Evolutionary conservation across 2,888 invertebrate species (phyloP).

Genomic region (Euphydryas editha): DNA sequence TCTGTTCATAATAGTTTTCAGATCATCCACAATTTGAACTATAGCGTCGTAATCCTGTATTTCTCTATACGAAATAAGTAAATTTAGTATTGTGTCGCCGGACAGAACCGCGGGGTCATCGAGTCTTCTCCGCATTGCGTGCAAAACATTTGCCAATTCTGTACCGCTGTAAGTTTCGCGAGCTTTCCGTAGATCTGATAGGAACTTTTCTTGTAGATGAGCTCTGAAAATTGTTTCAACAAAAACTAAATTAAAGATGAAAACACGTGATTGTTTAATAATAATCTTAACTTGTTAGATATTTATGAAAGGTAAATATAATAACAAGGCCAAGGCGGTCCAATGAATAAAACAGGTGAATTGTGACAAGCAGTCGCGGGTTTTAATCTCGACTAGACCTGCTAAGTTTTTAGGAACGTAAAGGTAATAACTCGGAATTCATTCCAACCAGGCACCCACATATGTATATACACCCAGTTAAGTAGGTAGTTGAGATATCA

Average conservation of each 20-base stretch:
- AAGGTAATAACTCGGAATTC: no score
- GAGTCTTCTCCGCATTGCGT: constrained; percentile 95
- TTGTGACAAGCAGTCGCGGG: no score
- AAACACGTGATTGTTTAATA: neutral
- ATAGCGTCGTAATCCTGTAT: constrained; percentile 98
- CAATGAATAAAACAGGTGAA: neutral
- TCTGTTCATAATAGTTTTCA: constrained; percentile 94
- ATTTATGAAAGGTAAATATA: no score
- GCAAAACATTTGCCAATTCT: constrained; percentile 90
- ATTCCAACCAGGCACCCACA: no score
- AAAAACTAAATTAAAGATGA: constrained; percentile 29
- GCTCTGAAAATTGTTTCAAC: constrained; percentile 83
- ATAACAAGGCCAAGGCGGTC: neutral
- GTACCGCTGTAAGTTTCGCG: constrained; percentile 93
- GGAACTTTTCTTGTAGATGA: constrained; percentile 98
- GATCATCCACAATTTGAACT: constrained; percentile 97
- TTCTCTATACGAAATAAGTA: constrained; percentile 95
- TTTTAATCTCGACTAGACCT: no score
- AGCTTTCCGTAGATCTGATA: constrained; percentile 95
- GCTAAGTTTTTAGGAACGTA: no score
- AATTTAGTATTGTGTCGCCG: constrained; percentile 97
- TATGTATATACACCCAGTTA: no score
- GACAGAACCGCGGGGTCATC: constrained; percentile 99
- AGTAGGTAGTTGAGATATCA: no score
- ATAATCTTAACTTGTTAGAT: no score